A percentile compares a stretch with the other conserved stretches of the same genome.
phyloP scores from a whole-genome alignment of 2,888 invertebrate species.

The Lapara coniferarum region DNA sequence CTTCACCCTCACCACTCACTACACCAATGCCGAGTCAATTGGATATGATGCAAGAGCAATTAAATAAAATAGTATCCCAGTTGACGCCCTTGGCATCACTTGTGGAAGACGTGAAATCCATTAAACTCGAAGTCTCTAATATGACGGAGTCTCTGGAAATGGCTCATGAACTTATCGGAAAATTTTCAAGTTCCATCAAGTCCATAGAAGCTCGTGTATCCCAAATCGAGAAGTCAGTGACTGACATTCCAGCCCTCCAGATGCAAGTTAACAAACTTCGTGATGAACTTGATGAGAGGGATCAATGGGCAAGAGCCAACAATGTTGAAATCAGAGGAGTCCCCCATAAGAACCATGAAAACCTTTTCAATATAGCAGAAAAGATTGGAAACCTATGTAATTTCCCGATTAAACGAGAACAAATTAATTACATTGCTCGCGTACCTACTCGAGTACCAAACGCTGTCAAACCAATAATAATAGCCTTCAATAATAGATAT shows the following conservation, averaged over 20 bases:
- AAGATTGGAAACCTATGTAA: no score
- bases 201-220: background rate
- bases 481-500: background rate
- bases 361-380: no score
- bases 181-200: slow-evolving; percentile 2
- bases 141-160: background rate
- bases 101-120: background rate
- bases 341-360: no score
- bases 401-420: no score
- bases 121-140: background rate
- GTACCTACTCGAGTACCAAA: background rate
- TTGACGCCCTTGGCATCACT: background rate
- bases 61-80: background rate
- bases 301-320: no score
- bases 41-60: background rate
- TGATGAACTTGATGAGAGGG: no score
- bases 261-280: no score
- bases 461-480: background rate
- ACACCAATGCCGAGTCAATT: background rate
- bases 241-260: background rate
- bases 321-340: no score
- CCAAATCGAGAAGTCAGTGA: background rate
- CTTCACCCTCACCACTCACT: no score
- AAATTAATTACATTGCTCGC: background rate
- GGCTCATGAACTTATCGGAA: background rate